These are phyloP conservation scores for Mechanitis mazaeus DNA, from an alignment of 2,888 invertebrate genomes.

Conservation along the genomic window DNA sequence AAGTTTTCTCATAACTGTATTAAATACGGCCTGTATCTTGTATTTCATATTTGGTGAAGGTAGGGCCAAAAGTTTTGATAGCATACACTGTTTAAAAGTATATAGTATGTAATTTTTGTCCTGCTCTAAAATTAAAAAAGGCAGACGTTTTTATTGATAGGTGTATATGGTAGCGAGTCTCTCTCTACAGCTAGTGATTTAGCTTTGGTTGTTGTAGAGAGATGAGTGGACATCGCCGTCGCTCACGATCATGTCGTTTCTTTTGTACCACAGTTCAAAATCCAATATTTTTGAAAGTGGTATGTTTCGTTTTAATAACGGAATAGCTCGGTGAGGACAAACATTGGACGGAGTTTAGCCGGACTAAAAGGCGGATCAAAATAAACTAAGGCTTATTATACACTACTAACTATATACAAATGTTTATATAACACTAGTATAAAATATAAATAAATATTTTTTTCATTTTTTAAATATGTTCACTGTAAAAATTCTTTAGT, in stretches of 20 bases:
- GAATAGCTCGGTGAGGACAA: conserved; percentile 37
- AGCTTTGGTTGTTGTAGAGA: neutral
- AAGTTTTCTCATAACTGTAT: conserved; percentile 24
- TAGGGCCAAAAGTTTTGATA: neutral
- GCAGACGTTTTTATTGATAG: no score
- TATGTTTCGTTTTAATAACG: conserved; percentile 44
- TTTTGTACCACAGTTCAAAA: conserved; percentile 33
- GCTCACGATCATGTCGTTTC: conserved; percentile 23
- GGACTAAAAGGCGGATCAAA: conserved; percentile 33
- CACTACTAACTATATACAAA: conserved; percentile 2
- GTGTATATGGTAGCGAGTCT: no score
- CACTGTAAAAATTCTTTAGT: no score
- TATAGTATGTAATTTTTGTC: no score
- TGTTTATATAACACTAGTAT: neutral
- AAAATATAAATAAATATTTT: no score
- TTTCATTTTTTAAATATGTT: no score
- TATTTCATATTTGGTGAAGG: neutral
- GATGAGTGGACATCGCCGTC: conserved; percentile 3
- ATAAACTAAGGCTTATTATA: conserved; percentile 28
- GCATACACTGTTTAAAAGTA: no score
- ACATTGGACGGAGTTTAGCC: conserved; percentile 37
- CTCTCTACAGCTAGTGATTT: neutral
- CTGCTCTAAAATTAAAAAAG: no score
- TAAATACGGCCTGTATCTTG: conserved; percentile 4
- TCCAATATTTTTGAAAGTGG: conserved; percentile 39